Evolutionary conservation across 1,140 invertebrate genomes (phyloP).

Genomic region (Anoplophora glabripennis): DNA sequence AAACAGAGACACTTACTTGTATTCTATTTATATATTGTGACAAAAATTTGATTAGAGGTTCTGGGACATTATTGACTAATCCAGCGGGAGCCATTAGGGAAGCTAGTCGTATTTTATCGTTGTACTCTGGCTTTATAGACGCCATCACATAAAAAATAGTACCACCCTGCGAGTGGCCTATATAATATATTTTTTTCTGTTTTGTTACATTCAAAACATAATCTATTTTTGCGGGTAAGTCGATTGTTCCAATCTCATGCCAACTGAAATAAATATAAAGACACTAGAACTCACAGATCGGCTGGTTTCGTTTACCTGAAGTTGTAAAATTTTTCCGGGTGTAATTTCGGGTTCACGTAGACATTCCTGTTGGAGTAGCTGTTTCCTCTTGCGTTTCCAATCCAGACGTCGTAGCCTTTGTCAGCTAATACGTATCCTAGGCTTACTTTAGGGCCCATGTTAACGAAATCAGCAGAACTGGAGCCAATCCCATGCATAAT

Average conservation of each 20-base stretch:
- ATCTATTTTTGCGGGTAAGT: slow-evolving; percentile 66
- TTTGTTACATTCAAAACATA: slow-evolving; percentile 57
- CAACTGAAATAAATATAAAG: slow-evolving; percentile 63
- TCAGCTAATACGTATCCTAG: slow-evolving; percentile 54
- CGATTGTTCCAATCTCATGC: slow-evolving; percentile 60
- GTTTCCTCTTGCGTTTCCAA: slow-evolving; percentile 65
- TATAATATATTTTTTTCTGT: slow-evolving; percentile 50
- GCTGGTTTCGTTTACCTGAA: no score
- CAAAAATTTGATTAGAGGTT: neutral
- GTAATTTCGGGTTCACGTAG: slow-evolving; percentile 54
- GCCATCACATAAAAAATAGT: slow-evolving; percentile 55
- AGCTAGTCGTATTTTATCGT: slow-evolving; percentile 52
- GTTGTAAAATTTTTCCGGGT: slow-evolving; percentile 42
- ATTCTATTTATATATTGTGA: neutral
- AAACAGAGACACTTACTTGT: no score
- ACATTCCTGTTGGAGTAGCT: slow-evolving; percentile 62
- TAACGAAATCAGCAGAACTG: slow-evolving; percentile 60
- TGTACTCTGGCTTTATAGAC: slow-evolving; percentile 54
- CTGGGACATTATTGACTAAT: neutral
- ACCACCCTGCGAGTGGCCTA: slow-evolving; percentile 64
- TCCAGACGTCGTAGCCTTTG: slow-evolving; percentile 64
- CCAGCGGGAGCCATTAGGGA: slow-evolving; percentile 1
- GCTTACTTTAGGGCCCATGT: slow-evolving; percentile 47
- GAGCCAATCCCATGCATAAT: no score
- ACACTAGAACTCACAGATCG: slow-evolving; percentile 47